phyloP scores from a whole-genome alignment of 35 echinoderm and acorn worm genomes.

The Acanthaster planci region DNA sequence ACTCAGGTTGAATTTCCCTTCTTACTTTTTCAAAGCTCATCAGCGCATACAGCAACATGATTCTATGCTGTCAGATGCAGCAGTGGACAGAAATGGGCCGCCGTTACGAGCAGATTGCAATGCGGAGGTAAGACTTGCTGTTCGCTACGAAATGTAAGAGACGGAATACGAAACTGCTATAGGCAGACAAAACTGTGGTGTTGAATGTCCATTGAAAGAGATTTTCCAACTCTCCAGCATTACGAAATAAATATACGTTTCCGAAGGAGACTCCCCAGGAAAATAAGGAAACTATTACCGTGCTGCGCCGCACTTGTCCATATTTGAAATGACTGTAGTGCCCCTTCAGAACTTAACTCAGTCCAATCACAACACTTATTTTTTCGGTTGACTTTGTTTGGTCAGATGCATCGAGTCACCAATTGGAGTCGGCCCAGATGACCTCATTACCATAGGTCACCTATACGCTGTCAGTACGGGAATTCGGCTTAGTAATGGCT shows the following conservation, averaged over 20 bases:
- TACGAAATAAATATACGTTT: no score
- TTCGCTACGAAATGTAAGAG: no score
- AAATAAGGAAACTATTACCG: no score
- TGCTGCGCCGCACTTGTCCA: no score
- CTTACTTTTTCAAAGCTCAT: slow-evolving; percentile 57
- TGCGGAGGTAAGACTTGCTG: slow-evolving; percentile 49
- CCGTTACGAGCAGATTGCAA: slow-evolving; percentile 82
- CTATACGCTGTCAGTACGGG: slow-evolving; percentile 73
- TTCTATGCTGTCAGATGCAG: slow-evolving; percentile 74
- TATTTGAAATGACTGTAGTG: no score
- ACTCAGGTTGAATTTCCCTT: background rate
- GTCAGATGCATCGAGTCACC: slow-evolving; percentile 70
- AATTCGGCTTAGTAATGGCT: slow-evolving; percentile 55
- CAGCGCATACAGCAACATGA: slow-evolving; percentile 78
- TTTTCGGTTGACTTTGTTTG: background rate
- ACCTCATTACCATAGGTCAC: slow-evolving; percentile 82
- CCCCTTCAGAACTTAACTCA: no score
- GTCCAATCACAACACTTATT: no score
- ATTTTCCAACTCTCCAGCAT: no score
- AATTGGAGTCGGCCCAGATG: slow-evolving; percentile 56
- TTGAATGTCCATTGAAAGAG: no score
- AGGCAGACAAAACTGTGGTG: no score
- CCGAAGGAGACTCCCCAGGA: no score
- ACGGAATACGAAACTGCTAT: no score
- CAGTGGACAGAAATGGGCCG: slow-evolving; percentile 58